Evolutionary conservation across 2,797 vertebrate species (phyloP).

Genomic region (Crenichthys baileyi): DNA sequence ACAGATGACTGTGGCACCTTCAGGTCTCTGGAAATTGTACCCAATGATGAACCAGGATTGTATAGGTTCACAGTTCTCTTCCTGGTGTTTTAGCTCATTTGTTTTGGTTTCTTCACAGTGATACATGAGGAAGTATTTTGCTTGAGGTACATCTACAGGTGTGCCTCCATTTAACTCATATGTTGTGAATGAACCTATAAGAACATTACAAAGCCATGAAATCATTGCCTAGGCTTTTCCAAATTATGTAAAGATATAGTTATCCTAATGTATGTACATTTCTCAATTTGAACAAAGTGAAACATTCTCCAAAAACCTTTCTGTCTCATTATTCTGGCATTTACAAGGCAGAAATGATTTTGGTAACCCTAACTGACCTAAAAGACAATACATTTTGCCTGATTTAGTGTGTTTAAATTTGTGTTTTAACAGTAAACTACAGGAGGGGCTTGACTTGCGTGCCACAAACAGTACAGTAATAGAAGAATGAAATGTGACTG

Average conservation of each 20-base stretch:
- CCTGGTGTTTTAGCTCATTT: background rate
- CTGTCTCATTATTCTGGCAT: background rate
- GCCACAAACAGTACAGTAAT: constrained; percentile 7
- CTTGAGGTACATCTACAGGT: background rate
- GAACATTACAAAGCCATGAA: no score
- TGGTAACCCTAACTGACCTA: background rate
- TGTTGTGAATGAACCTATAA: no score
- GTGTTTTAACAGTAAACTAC: background rate
- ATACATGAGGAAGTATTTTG: no score
- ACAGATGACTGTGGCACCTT: no score
- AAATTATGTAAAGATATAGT: no score
- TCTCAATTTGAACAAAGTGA: background rate
- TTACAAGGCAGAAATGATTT: no score
- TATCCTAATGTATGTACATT: background rate
- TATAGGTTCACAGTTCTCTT: no score
- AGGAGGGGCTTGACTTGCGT: background rate
- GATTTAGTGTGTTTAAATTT: background rate
- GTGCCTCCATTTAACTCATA: background rate
- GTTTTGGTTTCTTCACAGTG: background rate
- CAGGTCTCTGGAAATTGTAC: no score
- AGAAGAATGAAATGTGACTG: background rate
- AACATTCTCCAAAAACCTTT: background rate
- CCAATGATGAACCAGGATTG: no score
- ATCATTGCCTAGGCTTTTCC: no score
- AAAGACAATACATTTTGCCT: background rate